These are phyloP conservation scores for Gymnothorax javanicus DNA, from an alignment of 2,797 vertebrate genomes.

Conservation along the genomic window DNA sequence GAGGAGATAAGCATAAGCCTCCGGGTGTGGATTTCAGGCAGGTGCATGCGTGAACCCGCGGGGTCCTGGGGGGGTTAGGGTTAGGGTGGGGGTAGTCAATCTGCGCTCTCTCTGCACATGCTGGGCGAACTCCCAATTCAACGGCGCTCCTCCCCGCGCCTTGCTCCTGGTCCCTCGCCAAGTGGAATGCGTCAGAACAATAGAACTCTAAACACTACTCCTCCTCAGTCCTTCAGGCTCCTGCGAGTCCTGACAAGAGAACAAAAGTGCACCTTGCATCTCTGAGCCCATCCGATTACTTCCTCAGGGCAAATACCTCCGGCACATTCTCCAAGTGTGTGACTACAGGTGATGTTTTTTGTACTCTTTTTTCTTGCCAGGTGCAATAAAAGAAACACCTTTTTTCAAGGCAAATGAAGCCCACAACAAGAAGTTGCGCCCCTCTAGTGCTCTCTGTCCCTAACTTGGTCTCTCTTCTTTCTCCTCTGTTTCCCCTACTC, in stretches of 20 bases:
- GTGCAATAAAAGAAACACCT: conserved; percentile 4
- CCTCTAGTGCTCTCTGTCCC: conserved; percentile 24
- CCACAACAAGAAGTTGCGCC: conserved; percentile 41
- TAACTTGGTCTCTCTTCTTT: conserved; percentile 14
- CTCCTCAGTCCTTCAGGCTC: conserved; percentile 51
- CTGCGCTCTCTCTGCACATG: conserved; percentile 35
- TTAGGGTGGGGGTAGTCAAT: conserved; percentile 48
- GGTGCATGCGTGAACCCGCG: conserved; percentile 67
- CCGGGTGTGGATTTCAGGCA: conserved; percentile 74
- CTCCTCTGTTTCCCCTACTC: conserved; percentile 1
- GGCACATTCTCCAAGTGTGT: conserved; percentile 40
- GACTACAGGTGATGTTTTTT: conserved; percentile 44
- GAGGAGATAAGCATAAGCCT: conserved; percentile 66
- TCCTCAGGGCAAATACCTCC: conserved; percentile 67
- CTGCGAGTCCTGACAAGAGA: conserved; percentile 72
- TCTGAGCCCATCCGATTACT: conserved; percentile 58
- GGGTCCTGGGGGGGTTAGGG: conserved; percentile 54
- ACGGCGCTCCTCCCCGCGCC: conserved; percentile 42
- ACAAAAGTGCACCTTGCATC: conserved; percentile 80
- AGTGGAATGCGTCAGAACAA: conserved; percentile 72
- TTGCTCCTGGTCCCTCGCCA: conserved; percentile 48
- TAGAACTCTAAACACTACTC: conserved; percentile 61
- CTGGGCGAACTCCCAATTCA: conserved; percentile 4
- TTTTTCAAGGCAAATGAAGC: conserved; percentile 1
- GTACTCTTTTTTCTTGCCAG: conserved; percentile 31